phyloP scores from a whole-genome alignment of 2,113 vertebrate species.

The Peromyscus maniculatus region DNA sequence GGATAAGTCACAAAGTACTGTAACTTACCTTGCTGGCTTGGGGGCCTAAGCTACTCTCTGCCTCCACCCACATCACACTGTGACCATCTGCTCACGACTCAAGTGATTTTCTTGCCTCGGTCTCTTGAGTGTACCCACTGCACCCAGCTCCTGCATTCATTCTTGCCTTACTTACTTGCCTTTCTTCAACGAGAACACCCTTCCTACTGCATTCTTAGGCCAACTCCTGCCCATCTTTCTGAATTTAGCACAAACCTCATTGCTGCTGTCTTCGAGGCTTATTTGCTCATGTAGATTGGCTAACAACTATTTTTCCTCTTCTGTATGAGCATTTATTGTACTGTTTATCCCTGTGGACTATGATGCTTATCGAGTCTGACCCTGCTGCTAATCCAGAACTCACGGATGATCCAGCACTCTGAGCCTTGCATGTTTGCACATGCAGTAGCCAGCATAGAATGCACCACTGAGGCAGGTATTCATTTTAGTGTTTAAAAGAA shows the following conservation, averaged over 20 bases:
- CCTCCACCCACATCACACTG: neutral
- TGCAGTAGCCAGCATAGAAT: neutral
- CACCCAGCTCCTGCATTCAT: neutral
- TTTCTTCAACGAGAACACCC: constrained; percentile 30
- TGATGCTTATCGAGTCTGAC: neutral
- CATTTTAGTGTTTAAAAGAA: constrained; percentile 23
- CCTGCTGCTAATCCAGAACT: constrained; percentile 51
- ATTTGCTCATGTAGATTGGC: constrained; percentile 25
- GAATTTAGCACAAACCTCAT: neutral
- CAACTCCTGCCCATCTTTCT: constrained; percentile 35
- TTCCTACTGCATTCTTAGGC: constrained; percentile 13
- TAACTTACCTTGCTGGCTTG: constrained; percentile 18
- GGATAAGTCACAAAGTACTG: constrained; percentile 10
- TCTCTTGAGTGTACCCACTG: neutral
- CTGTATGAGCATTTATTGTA: neutral
- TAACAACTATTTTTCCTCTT: constrained; percentile 14
- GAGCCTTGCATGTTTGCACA: neutral
- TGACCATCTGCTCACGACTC: neutral
- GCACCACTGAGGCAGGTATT: neutral
- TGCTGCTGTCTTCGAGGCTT: neutral
- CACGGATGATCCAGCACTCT: constrained; percentile 29
- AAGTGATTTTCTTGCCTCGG: neutral
- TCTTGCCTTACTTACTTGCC: neutral
- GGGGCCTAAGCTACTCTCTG: neutral
- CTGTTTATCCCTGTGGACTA: neutral